Percentiles rank a stretch among this genome's conserved stretches.
phyloP scores from a whole-genome alignment of 2,113 vertebrate genomes.

The Protobothrops mucrosquamatus region DNA sequence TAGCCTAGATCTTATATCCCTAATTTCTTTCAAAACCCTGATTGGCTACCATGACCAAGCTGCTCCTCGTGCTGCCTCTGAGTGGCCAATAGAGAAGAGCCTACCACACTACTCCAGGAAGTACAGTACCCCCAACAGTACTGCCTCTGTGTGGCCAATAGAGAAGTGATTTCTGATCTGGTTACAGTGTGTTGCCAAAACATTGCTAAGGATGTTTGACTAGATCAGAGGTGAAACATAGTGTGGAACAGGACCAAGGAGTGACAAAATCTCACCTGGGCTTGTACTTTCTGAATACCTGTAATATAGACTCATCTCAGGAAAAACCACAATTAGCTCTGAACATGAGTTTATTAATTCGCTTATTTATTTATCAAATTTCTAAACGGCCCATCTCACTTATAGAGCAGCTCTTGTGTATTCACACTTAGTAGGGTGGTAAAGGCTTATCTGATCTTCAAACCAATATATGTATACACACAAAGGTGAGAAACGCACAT shows the following conservation, averaged over 20 bases:
- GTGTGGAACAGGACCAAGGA: background rate
- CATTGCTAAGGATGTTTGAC: background rate
- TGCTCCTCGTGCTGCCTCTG: background rate
- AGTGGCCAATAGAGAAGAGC: background rate
- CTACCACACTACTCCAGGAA: background rate
- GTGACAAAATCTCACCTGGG: background rate
- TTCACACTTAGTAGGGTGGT: background rate
- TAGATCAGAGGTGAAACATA: background rate
- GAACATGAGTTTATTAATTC: background rate
- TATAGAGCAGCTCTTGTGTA: background rate
- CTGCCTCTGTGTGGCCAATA: too few species aligned
- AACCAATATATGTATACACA: background rate
- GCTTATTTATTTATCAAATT: background rate
- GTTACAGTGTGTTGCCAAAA: background rate
- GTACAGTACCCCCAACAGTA: background rate
- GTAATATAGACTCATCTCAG: background rate
- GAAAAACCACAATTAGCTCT: background rate
- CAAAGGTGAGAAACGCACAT: background rate
- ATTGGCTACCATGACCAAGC: background rate
- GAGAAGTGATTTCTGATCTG: background rate
- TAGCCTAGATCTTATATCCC: background rate
- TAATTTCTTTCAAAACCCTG: background rate
- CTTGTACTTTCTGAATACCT: background rate
- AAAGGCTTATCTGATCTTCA: background rate
- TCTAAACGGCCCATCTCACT: background rate